A percentile compares a stretch with the other conserved stretches of the same genome.
Conservation (phyloP, 2,888 invertebrate species). For the Aelia acuminata region DNA sequence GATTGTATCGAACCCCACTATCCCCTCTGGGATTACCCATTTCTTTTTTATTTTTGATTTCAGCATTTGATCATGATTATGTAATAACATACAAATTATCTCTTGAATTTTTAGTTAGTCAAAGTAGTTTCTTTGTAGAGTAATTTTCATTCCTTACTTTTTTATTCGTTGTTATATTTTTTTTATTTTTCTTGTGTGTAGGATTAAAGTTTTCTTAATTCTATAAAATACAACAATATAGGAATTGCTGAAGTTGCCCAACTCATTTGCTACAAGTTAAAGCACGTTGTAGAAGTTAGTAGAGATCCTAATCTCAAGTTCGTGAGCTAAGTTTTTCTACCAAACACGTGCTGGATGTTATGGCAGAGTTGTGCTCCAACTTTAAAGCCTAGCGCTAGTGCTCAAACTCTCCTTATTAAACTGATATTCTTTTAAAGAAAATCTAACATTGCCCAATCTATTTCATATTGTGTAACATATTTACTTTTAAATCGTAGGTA, state of each 20-base stretch:
- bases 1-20: no score
- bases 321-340: not conserved
- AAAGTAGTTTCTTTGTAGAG: no score
- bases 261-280: not conserved
- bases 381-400: not conserved
- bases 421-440: not conserved
- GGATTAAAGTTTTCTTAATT: not conserved
- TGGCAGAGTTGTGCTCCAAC: not conserved
- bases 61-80: no score
- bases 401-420: not conserved
- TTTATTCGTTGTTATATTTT: no score
- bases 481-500: not conserved
- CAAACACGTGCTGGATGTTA: conserved; percentile 11
- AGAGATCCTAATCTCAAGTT: not conserved
- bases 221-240: not conserved
- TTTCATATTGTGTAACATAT: not conserved
- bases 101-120: no score
- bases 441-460: not conserved
- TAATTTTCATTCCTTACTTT: no score
- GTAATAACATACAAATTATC: no score
- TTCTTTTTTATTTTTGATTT: no score
- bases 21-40: no score
- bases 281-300: conserved; percentile 29
- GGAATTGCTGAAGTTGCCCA: not conserved
- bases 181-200: no score